Percentiles rank a stretch among this genome's conserved stretches.
phyloP scores from a whole-genome alignment of 2,797 vertebrate species.

The Morelia viridis region DNA sequence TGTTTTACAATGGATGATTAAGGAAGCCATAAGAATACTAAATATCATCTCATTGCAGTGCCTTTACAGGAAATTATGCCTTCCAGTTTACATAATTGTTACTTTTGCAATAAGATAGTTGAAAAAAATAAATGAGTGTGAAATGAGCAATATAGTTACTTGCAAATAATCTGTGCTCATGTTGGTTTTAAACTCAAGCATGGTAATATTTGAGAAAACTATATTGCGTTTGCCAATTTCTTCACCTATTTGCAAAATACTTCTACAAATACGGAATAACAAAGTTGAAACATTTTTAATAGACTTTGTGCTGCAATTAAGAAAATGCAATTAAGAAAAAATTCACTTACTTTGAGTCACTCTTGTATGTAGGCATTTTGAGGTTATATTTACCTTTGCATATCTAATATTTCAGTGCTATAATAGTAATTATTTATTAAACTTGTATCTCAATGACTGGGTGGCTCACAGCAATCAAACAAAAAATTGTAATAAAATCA shows the following conservation, averaged over 20 bases:
- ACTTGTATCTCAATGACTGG: not conserved
- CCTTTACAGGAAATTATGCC: not conserved
- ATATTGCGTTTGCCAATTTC: not conserved
- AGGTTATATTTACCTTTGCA: not conserved
- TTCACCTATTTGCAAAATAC: not conserved
- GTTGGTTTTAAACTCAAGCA: not conserved
- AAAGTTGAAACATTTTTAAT: constrained; percentile 1
- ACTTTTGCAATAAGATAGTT: not conserved
- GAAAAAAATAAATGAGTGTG: not conserved
- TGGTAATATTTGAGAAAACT: not conserved
- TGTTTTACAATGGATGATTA: constrained; percentile 17
- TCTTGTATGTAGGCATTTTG: not conserved
- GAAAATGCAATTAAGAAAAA: constrained; percentile 10
- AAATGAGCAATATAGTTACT: not conserved
- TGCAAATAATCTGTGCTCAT: not conserved
- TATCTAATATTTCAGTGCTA: not conserved
- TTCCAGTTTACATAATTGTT: not conserved
- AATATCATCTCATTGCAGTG: not conserved
- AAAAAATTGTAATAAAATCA: not conserved
- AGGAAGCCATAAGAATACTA: not conserved
- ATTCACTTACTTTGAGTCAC: not conserved
- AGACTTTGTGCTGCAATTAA: not conserved
- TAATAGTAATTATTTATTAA: not conserved
- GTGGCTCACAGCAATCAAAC: not conserved
- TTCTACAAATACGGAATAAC: not conserved